Evolutionary conservation across 2,888 invertebrate species (phyloP), one percentile per base, ranked within the genome.

Genomic region (Cotesia congregata): DNA sequence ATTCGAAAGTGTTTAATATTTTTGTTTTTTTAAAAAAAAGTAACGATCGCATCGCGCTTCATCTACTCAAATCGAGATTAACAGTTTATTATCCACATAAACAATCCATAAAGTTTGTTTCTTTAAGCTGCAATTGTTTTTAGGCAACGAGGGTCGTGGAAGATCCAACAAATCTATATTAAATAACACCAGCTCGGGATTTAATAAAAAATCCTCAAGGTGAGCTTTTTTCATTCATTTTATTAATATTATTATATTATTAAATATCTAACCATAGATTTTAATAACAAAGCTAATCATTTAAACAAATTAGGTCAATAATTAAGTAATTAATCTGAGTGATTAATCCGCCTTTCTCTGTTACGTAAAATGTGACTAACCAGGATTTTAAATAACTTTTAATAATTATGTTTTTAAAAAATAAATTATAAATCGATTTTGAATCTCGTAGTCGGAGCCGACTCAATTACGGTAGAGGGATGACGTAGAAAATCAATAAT

Each of bases 401-500:
- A 50, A 50, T 50, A 50, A 9, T 9, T 12, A 50, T 50, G 12
- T 9, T 50, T 12, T 50, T 50, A 50, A 50, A 50, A 50, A 50
- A 50, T 12, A 50, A 50, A 12, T 9, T 70, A 67, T 30, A 30
- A 30, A 30, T 73, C 60, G 60, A 67, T 50, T 73, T 67, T 73
- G 59, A 15, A 59, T 70, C 38, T 38, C 38, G 50, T 50, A 65
- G 38, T 64, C 40, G 62, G 20, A 60, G 39, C 17, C 9, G 40
- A 72, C 85, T 84, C 85, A 85, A 86, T 86, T 83, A 82, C 81
- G 76, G 83, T 73, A 59, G 73, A 69, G 79, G 80, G 79, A 78
- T 75, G 83, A 85, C 82, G 82, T 82, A 85, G 83, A 86, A 88
- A 88, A 88, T 88, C 88, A 88, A 88, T 88, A 88, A 65, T 79